Evolutionary conservation across 2,888 invertebrate species (phyloP).

Genomic region (Nomada lathburiana): DNA sequence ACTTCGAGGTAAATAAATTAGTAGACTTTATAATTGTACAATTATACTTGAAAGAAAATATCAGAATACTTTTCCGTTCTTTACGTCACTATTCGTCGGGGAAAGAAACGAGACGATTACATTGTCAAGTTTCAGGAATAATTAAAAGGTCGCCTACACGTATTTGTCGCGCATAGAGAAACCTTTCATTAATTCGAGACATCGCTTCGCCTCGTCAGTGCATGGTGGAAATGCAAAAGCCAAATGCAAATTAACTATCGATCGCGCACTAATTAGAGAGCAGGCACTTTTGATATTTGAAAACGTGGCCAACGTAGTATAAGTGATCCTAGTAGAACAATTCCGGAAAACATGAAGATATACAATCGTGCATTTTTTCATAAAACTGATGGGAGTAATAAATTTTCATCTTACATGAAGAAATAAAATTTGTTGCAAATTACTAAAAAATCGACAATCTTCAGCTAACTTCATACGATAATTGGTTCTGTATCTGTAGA

Average conservation of each 20-base stretch:
- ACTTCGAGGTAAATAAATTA: neutral
- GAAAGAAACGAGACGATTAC: neutral
- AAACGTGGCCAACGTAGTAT: neutral
- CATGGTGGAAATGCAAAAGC: constrained; percentile 8
- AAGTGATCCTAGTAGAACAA: neutral
- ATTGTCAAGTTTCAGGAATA: constrained; percentile 38
- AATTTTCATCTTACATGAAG: neutral
- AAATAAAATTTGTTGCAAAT: no score
- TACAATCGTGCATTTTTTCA: neutral
- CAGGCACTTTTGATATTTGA: neutral
- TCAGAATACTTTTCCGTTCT: neutral
- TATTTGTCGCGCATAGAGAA: constrained; percentile 6
- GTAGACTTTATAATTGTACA: neutral
- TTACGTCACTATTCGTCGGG: neutral
- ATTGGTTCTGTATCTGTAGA: neutral
- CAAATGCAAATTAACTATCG: constrained; percentile 49
- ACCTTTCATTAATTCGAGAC: constrained; percentile 53
- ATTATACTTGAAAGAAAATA: neutral
- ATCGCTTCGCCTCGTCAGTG: constrained; percentile 23
- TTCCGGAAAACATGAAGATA: neutral
- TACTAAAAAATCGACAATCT: no score
- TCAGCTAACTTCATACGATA: no score
- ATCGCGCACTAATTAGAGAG: constrained; percentile 45
- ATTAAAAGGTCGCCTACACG: constrained; percentile 47
- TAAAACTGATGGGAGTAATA: neutral